Conservation (phyloP, 2,797 vertebrate species). For the Simalia tracyae region DNA sequence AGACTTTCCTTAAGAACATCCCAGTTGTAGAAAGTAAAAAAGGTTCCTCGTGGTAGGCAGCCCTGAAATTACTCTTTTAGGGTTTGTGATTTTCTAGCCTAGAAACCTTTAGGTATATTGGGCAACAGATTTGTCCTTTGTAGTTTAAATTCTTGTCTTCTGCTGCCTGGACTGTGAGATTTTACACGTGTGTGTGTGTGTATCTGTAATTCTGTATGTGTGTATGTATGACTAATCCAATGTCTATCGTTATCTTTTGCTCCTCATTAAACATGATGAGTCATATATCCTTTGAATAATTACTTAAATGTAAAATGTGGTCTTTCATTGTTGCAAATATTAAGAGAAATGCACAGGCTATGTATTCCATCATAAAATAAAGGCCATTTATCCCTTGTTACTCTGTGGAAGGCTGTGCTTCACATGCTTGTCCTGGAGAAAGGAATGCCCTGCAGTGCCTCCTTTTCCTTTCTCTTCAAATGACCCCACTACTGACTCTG, state of each 20-base stretch:
- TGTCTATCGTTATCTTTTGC: background rate
- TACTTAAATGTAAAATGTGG: background rate
- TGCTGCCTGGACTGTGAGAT: background rate
- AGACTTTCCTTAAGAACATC: too few species aligned
- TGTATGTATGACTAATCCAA: constrained; percentile 6
- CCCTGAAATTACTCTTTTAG: too few species aligned
- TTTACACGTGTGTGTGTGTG: background rate
- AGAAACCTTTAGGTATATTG: background rate
- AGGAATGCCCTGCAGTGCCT: background rate
- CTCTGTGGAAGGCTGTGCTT: background rate
- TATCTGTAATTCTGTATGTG: background rate
- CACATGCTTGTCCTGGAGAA: background rate
- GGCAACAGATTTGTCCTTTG: background rate
- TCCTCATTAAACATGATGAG: background rate
- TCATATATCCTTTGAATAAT: background rate
- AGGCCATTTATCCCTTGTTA: background rate
- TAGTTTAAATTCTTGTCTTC: background rate
- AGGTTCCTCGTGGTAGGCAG: too few species aligned
- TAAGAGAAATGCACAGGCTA: constrained; percentile 1
- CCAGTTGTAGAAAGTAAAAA: too few species aligned
- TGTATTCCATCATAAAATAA: background rate
- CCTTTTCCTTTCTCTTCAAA: background rate
- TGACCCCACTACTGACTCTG: background rate
- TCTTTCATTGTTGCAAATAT: background rate
- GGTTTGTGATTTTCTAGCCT: background rate